Evolutionary conservation across 2,888 invertebrate species (phyloP), one percentile per base, ranked within the genome.

Genomic region (Rhabditoides inermis): DNA sequence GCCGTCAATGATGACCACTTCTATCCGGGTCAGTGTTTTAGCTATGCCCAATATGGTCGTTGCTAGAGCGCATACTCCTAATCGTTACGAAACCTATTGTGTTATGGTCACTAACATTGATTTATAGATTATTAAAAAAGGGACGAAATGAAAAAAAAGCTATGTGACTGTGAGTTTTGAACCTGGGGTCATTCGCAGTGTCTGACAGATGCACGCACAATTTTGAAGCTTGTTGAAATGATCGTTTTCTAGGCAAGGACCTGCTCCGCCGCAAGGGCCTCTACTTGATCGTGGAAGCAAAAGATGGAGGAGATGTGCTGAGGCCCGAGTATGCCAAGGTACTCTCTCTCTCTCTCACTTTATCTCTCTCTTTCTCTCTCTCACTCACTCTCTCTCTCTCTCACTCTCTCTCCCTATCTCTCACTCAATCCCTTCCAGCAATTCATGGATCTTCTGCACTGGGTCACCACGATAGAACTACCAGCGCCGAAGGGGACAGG

Each of bases 211-310:
- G n/a, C n/a, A n/a, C n/a, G n/a, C n/a, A n/a, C n/a, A n/a, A n/a
- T n/a, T n/a, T 22, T 7, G 18, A 10, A 5, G n/a, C 37, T 20
- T 15, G 15, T 20, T 18, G 20, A 32, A n/a, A n/a, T n/a, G n/a
- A n/a, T n/a, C n/a, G n/a, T n/a, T n/a, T 18, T 22, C n/a, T 28
- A 67, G 69, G 65, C 23, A 70, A 69, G 51, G 72, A 72, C 39
- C 58, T 72, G 7, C 55, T 70, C 12, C 51, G 70, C 3, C 40
- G 72, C 4, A 61, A 67, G 23, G 72, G 70, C 7, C 52, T 72
- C 20, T 72, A 67, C 39, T 30, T 71, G 18, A 68, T 71, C 3
- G 53, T 70, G 7, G 59, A 60, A 20, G 45, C 67, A 18, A 52
- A 49, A 25, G 60, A 63, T 36, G 49, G 51, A 0, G 58, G 52